Conservation (phyloP, 2,113 vertebrate species). For the Oophaga pumilio region DNA sequence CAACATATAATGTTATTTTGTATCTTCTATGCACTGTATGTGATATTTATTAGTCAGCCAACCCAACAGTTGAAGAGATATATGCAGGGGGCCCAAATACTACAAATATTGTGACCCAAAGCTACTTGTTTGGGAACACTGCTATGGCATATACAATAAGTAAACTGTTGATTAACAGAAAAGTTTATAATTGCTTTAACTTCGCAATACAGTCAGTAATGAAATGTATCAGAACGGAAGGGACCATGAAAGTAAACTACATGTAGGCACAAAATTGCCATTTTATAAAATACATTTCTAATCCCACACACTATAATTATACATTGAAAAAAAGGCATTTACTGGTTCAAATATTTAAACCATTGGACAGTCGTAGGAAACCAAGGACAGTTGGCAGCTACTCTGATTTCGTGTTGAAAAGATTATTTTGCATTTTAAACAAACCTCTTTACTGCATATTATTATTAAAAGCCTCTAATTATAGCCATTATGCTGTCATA, state of each 20-base stretch:
- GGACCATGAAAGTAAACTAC: background rate
- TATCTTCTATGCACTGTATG: too few species aligned
- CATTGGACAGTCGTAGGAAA: background rate
- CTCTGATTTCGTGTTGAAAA: too few species aligned
- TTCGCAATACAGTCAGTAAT: background rate
- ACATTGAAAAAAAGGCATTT: background rate
- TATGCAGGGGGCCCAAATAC: too few species aligned
- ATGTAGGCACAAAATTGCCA: background rate
- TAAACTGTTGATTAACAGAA: background rate
- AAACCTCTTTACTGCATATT: background rate
- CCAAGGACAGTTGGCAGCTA: background rate
- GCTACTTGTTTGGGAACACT: background rate
- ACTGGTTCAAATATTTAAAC: background rate
- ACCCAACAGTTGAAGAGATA: too few species aligned
- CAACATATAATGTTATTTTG: too few species aligned
- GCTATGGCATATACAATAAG: background rate
- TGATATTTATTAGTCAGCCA: too few species aligned
- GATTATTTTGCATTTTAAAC: background rate
- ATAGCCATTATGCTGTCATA: conserved; percentile 9
- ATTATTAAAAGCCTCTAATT: background rate
- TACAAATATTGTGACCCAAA: too few species aligned
- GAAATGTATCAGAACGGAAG: background rate
- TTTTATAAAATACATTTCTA: background rate
- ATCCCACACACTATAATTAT: conserved; percentile 4
- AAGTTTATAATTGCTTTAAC: background rate